Base-by-base conservation (phyloP, 2,888 invertebrate genomes). In the Aspidiotus rigidus region DNA sequence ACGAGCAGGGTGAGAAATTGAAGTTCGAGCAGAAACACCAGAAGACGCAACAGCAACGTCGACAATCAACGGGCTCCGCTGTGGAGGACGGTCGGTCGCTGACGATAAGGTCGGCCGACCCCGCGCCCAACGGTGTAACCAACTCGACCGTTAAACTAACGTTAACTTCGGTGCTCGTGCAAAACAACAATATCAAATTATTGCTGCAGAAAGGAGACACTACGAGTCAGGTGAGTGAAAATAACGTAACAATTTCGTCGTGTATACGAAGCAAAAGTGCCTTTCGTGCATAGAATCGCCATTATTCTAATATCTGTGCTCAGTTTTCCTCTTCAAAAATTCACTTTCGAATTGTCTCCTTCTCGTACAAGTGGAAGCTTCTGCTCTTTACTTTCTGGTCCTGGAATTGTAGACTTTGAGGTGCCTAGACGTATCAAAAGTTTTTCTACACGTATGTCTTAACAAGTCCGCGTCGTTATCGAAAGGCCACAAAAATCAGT, bases 1-100 rank as follows among this genome's bases (percentile, higher is more conserved):
- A 87, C 63, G 63, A 63, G 49, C 63, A 63, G 28, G 49, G 63
- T 53, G 53, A 63, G 53, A 63, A 63, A 53, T 53, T 63, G 53
- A 63, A 63, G 53, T 63, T 44, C 63, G 63, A 63, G 41, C 62
- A 62, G 53, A 63, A 53, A 44, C 53, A 39, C 16, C 63, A 44
- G 53, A 63, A 63, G 53, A 49, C 49, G 63, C 63, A 49, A 28
- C 49, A 49, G 49, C 49, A 49, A 11, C 49, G 49, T n/a, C 10
- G 49, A 63, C 63, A 63, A 63, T 63, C 63, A 63, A 53, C 63
- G 53, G 63, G 63, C 53, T 63, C 63, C n/a, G 41, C 62, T 62
- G 17, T 42, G 16, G 62, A 62, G 44, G 62, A 42, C 17, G 53
- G 49, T 39, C 15, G 53, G 63, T 53, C 49, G 63, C n/a, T n/a